Evolutionary conservation across 1,140 invertebrate species (phyloP).

Genomic region (Dreissena rostriformis): DNA sequence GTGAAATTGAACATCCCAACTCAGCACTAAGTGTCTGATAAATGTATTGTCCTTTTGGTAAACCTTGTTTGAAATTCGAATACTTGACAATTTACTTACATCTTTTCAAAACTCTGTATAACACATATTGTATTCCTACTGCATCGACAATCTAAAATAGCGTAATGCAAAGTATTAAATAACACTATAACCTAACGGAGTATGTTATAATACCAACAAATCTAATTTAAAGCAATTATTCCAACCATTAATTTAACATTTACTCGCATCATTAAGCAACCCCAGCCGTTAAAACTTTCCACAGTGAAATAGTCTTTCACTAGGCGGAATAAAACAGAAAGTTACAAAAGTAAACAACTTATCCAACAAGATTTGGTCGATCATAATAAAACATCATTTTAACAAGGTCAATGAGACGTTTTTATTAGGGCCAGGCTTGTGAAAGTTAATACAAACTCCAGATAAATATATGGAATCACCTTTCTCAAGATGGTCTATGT

Average conservation of each 20-base stretch:
- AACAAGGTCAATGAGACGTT: no score
- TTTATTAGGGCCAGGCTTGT: no score
- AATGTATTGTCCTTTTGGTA: not conserved
- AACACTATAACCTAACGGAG: not conserved
- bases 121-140: conserved; percentile 2
- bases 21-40: not conserved
- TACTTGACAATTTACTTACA: conserved; percentile 1
- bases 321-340: no score
- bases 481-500: not conserved
- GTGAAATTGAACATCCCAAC: not conserved
- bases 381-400: no score
- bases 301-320: no score
- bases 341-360: no score
- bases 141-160: conserved; percentile 16
- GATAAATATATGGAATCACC: no score
- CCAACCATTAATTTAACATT: not conserved
- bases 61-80: not conserved
- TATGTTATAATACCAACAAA: no score
- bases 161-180: not conserved
- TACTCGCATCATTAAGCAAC: no score
- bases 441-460: no score
- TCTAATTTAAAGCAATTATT: not conserved
- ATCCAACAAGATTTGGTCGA: no score
- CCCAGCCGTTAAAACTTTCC: no score
- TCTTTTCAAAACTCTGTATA: conserved; percentile 17